These are phyloP conservation scores for Hymenochirus boettgeri DNA, from an alignment of 2,113 vertebrate genomes.

Conservation along the genomic window DNA sequence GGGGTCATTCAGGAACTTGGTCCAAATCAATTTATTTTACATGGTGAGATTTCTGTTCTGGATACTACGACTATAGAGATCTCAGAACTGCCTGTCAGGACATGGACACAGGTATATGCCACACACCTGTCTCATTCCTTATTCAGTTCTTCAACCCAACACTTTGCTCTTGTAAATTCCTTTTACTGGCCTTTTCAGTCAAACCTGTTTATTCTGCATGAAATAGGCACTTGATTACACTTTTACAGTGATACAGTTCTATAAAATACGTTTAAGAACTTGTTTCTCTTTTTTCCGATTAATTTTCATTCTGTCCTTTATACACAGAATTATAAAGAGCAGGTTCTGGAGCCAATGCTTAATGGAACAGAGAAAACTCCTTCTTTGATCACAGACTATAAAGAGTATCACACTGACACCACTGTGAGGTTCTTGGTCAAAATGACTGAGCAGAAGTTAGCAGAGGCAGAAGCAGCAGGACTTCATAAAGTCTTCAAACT, in stretches of 20 bases:
- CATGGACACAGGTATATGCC: constrained; percentile 93
- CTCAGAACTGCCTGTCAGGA: constrained; percentile 87
- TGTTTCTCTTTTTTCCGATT: too few relatives aligned
- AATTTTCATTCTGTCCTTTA: background rate
- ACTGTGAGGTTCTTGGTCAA: constrained; percentile 89
- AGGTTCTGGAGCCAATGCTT: constrained; percentile 90
- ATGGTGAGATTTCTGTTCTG: constrained; percentile 86
- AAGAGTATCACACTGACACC: constrained; percentile 93
- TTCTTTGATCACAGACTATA: constrained; percentile 88
- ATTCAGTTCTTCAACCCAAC: too few relatives aligned
- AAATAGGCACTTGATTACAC: too few relatives aligned
- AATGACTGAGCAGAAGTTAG: constrained; percentile 82
- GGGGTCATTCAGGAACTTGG: constrained; percentile 83
- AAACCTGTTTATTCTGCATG: too few relatives aligned
- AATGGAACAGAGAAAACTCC: constrained; percentile 90
- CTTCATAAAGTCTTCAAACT: constrained; percentile 97
- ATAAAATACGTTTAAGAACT: too few relatives aligned
- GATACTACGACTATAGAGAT: constrained; percentile 95
- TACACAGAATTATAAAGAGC: constrained; percentile 86
- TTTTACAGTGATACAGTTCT: too few relatives aligned
- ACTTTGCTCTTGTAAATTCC: too few relatives aligned
- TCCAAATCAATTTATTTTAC: constrained; percentile 82
- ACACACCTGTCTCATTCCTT: too few relatives aligned
- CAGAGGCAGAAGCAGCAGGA: constrained; percentile 74
- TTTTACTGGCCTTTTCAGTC: too few relatives aligned